Conservation (phyloP, 2,888 invertebrate genomes). For the Criorhina ranunculi region DNA sequence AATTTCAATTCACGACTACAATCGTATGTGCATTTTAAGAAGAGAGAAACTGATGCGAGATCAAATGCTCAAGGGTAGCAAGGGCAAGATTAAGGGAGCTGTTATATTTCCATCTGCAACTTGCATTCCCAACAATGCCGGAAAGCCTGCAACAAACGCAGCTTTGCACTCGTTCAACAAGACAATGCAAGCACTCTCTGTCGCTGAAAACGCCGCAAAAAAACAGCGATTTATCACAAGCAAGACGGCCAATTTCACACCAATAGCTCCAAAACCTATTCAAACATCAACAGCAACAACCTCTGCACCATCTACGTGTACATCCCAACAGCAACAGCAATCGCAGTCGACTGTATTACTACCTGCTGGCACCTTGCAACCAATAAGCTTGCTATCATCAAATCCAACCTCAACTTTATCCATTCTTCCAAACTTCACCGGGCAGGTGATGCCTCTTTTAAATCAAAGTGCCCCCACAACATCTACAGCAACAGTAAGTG, state of each 20-base stretch:
- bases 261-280: constrained; percentile 54
- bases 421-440: constrained; percentile 44
- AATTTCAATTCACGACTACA: constrained; percentile 91
- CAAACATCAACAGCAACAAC: constrained; percentile 56
- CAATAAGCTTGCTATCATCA: constrained; percentile 45
- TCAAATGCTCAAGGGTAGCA: constrained; percentile 84
- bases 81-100: constrained; percentile 68
- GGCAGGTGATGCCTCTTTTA: constrained; percentile 40
- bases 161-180: constrained; percentile 57
- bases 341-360: constrained; percentile 62
- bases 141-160: constrained; percentile 8
- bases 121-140: constrained; percentile 59
- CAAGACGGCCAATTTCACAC: constrained; percentile 37
- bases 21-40: constrained; percentile 91
- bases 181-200: constrained; percentile 55
- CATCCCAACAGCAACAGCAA: constrained; percentile 49
- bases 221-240: constrained; percentile 45
- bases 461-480: constrained; percentile 56
- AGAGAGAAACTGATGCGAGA: constrained; percentile 88
- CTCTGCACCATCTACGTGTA: constrained; percentile 52
- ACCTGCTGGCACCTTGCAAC: constrained; percentile 43
- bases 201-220: constrained; percentile 47
- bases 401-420: constrained; percentile 28
- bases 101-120: constrained; percentile 35
- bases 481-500: constrained; percentile 37